Evolutionary conservation across 2,113 vertebrate genomes (phyloP).

Genomic region (Lamprologus speciosus): DNA sequence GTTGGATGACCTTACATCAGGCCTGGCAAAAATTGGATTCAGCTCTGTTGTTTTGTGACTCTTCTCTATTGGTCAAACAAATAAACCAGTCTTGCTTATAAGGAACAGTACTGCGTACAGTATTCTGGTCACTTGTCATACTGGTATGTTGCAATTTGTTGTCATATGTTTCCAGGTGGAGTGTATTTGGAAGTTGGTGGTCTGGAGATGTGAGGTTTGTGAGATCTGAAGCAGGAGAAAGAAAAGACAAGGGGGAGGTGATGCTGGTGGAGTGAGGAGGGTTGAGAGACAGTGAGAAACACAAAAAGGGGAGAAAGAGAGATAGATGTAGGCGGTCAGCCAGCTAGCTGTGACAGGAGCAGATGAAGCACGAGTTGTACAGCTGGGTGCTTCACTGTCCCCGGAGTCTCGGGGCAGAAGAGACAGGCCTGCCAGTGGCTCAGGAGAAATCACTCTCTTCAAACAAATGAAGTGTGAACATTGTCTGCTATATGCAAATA

Average conservation of each 20-base stretch:
- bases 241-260: not conserved
- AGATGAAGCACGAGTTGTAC: slow-evolving; percentile 33
- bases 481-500: slow-evolving; percentile 49
- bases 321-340: slow-evolving; percentile 36
- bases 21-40: not conserved
- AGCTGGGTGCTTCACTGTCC: slow-evolving; percentile 28
- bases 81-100: not conserved
- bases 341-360: slow-evolving; percentile 26
- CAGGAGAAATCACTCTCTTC: slow-evolving; percentile 46
- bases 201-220: not conserved
- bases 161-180: not conserved
- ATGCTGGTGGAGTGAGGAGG: not conserved
- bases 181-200: not conserved
- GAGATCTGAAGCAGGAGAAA: not conserved
- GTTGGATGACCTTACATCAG: not conserved
- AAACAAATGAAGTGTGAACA: slow-evolving; percentile 52
- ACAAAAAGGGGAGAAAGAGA: not conserved
- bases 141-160: not conserved
- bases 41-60: not conserved
- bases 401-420: slow-evolving; percentile 11
- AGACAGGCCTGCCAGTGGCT: slow-evolving; percentile 8
- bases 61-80: not conserved
- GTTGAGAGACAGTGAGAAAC: not conserved
- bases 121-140: not conserved
- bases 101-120: fast-evolving